Base-by-base conservation (phyloP, 2,888 invertebrate species). In the Ormyrus nitidulus region DNA sequence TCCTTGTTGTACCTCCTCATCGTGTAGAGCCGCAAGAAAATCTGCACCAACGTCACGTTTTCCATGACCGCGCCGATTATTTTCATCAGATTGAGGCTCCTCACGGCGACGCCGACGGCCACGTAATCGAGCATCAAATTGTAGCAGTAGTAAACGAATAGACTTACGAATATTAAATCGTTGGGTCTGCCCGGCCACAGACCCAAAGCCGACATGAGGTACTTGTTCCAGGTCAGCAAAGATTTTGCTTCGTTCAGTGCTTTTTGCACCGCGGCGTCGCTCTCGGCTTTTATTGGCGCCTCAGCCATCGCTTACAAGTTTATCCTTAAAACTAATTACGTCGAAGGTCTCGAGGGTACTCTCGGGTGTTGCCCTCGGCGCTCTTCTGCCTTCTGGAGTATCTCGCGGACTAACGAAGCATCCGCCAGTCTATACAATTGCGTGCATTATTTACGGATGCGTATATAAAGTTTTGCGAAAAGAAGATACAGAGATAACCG, bases 21-120 rank as follows among this genome's bases (percentile, higher is more conserved):
- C 4, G 84, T 84, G 10, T 83, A 69, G 6, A 84, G 44, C 19
- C 84, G 73, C 61, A 83, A 69, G 69, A 77, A 84, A 4, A 84
- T 56, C 56, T 80, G 80, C 6, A 61, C 3, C 6, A 80, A n/a
- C 2, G 80, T 80, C 6, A 80, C 48, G 59, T 61, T 71, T 58
- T 80, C 74, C 62, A 76, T 54, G 2, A 51, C 19, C 0, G 62
- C 48, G 2, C 71, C 76, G 58, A 80, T 80, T 9, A 71, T 76
- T 68, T 68, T 80, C 9, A 76, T 49, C 5, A 75, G 46, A 54
- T 56, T 66, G 5, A 61, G 54, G 56, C 75, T 53, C 48, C 44
- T 75, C 2, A 71, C 2, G 5, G 76, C 61, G 3, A 44, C 46
- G 19, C 49, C 62, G 0, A 75, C 10, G 6, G 49, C 13, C n/a